These are phyloP conservation scores for Bombus soroeensis DNA, from an alignment of 1,140 invertebrate genomes.

Conservation along the genomic window DNA sequence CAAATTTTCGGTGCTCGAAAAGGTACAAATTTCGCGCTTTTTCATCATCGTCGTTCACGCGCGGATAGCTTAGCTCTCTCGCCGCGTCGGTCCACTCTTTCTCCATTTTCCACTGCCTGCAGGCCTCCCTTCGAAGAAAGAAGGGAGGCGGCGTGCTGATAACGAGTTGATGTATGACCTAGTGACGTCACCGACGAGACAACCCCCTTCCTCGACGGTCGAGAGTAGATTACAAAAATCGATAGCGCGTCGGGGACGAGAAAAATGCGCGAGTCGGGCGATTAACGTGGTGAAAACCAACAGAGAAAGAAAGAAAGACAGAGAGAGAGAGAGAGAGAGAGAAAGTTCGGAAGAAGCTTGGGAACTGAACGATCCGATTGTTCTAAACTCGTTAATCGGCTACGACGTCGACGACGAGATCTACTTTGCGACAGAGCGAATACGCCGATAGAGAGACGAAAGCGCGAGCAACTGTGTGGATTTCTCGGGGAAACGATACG, in stretches of 20 bases:
- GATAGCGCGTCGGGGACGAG: constrained; percentile 70
- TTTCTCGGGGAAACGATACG: neutral
- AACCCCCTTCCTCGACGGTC: constrained; percentile 46
- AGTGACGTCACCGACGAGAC: constrained; percentile 73
- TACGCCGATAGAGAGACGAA: neutral
- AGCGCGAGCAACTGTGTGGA: neutral
- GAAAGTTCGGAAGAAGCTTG: too few species aligned
- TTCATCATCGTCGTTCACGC: neutral
- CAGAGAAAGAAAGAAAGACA: neutral
- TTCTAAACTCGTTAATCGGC: neutral
- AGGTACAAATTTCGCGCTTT: too few species aligned
- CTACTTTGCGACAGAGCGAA: neutral
- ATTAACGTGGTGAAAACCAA: neutral
- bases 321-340: neutral
- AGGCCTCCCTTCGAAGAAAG: constrained; percentile 47
- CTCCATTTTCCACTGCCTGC: constrained; percentile 50
- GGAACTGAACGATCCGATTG: too few species aligned
- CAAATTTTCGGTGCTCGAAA: too few species aligned
- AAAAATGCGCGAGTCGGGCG: constrained; percentile 47
- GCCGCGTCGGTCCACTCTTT: constrained; percentile 41
- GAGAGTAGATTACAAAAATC: constrained; percentile 75
- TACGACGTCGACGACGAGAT: neutral
- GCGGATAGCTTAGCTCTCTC: constrained; percentile 20
- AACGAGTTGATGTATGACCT: constrained; percentile 77
- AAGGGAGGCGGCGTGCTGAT: constrained; percentile 66